Base-by-base conservation (phyloP, 2,113 vertebrate species). In the Chaetops frenatus region DNA sequence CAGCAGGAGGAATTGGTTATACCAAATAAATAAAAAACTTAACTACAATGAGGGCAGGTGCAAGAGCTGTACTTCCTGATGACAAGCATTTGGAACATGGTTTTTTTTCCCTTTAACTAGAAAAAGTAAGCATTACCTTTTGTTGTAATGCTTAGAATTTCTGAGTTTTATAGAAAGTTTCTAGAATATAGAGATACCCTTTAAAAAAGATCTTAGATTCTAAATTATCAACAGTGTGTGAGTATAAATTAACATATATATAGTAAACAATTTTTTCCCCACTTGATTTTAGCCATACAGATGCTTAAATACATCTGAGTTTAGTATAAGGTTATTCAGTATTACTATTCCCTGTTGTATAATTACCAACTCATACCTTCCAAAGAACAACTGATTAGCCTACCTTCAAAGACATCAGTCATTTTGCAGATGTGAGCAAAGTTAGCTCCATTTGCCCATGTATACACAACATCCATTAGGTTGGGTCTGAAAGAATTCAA, bases 381-480 rank as follows among this genome's bases (percentile, higher is more conserved):
- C 35, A 31, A 74, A 65, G 79, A 72, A 33, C 10, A 88, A 24
- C 2, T 29, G 25, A 51, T 25, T 23, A 74, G 35, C 96, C 11
- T 97, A 99, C 99, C 99, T 98, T 99, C 99, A 90, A 99, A 99
- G 78, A 99, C 99, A 76, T 99, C 99, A 0, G 99, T 99, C 99
- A 99, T 99, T 97, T 99, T 99, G 98, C 99, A 99, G 97, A 99
- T 99, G 74, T 99, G 99, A 54, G 99, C 98, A 56, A 99, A 99
- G 3, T 99, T 99, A 62, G 98, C 98, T 29, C 99, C 99, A 28
- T 99, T 99, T 58, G 99, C 98, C 99, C 99, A 99, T 5, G 99
- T 99, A 81, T 98, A 98, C 6, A 99, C 98, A 53, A 99, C 99
- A 74, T 99, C 99, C 99, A 99, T 99, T 80, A 99, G 97, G 96